These are phyloP conservation scores for Andrena flavipes DNA, from an alignment of 2,888 invertebrate genomes.

Conservation along the genomic window DNA sequence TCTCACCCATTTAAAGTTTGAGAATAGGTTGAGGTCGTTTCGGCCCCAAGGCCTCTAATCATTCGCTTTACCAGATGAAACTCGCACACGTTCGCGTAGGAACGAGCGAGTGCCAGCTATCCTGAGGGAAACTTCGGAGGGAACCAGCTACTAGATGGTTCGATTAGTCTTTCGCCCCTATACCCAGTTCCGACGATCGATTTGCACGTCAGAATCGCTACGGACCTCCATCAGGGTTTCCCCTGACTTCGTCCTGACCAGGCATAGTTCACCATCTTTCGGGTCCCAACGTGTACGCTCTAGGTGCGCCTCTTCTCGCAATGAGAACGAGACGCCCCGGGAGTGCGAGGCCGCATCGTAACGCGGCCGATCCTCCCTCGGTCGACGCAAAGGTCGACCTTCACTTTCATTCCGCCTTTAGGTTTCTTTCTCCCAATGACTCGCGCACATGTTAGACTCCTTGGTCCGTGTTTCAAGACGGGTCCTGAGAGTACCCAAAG, in stretches of 20 bases:
- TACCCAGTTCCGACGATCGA: too few relatives aligned
- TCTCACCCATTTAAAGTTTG: too few relatives aligned
- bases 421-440: constrained; percentile 84
- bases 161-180: too few relatives aligned
- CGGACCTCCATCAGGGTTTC: constrained; percentile 86
- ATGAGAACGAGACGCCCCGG: constrained; percentile 84
- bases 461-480: constrained; percentile 90
- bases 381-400: constrained; percentile 83
- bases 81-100: too few relatives aligned
- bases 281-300: constrained; percentile 89
- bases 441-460: constrained; percentile 89
- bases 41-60: too few relatives aligned
- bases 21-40: too few relatives aligned
- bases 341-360: constrained; percentile 77
- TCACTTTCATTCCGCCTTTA: constrained; percentile 90
- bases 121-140: too few relatives aligned
- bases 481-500: too few relatives aligned
- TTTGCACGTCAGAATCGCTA: too few relatives aligned
- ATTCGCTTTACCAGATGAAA: too few relatives aligned
- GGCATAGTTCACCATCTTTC: constrained; percentile 84
- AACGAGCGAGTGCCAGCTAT: too few relatives aligned
- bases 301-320: constrained; percentile 86
- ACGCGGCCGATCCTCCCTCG: constrained; percentile 85
- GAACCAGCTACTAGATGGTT: too few relatives aligned
- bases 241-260: constrained; percentile 88